Base-by-base conservation (phyloP, 2,113 vertebrate species). In the Tichodroma muraria region DNA sequence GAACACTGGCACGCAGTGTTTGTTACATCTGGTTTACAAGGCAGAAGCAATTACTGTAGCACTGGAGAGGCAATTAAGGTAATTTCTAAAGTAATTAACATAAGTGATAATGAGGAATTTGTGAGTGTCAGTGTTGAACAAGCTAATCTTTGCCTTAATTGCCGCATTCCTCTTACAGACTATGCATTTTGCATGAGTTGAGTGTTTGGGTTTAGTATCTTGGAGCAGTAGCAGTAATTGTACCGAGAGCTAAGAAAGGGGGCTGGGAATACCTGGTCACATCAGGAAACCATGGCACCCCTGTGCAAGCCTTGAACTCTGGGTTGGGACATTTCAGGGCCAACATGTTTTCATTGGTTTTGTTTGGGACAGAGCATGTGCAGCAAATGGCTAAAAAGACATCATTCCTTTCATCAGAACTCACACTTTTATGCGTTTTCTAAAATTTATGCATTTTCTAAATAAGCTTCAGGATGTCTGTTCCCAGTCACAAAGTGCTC, bases 31-130 rank as follows among this genome's bases (percentile, higher is more conserved):
- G 90, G 24, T 90, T 96, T 94, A 92, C 83, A 66, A 73, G 85
- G 57, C 94, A 88, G 69, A 69, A 90, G 63, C 90, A 85, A 68
- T 95, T 96, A 82, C 86, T 83, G 33, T 57, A 84, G 94, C 89
- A 88, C 93, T 5, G 8, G 57, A 85, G 93, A 96, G 81, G 86
- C 95, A 97, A 95, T 97, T 97, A 96, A 97, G 92, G 85, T 95
- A 95, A 97, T 97, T 97, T 90, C 96, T 80, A 27, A 92, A 94
- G 95, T 95, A 96, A 97, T 97, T 97, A 96, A 92, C 89, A 23
- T 76, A 96, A 96, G 93, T 45, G 93, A 95, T 97, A 97, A 96
- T 70, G 94, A 97, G 96, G 89, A 95, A 81, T 96, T 92, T 68
- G 90, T 82, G 88, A 96, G 80, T 2, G 0, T 80, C 63, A 25